Conservation (phyloP, 2,888 invertebrate genomes). For the Orthosia gothica region DNA sequence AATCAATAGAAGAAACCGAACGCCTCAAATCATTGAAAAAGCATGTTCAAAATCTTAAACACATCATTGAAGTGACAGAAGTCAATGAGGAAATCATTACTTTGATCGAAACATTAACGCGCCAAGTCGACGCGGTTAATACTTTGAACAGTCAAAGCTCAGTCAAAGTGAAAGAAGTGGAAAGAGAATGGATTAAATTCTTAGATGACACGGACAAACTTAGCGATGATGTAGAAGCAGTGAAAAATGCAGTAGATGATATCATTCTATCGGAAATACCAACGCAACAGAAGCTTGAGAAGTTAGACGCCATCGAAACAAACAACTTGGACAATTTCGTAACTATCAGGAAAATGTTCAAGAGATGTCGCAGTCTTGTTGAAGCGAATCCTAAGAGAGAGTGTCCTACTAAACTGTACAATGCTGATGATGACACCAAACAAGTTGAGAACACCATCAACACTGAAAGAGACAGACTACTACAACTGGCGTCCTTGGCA, state of each 20-base stretch:
- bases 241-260: constrained; percentile 90
- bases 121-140: constrained; percentile 94
- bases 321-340: constrained; percentile 92
- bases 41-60: constrained; percentile 92
- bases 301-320: constrained; percentile 94
- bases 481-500: constrained; percentile 94
- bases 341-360: constrained; percentile 92
- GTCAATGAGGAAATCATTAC: constrained; percentile 93
- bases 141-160: constrained; percentile 90
- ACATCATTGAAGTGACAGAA: constrained; percentile 93
- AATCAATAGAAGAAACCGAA: constrained; percentile 77
- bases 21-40: constrained; percentile 87
- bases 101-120: constrained; percentile 92
- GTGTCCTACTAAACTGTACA: constrained; percentile 93
- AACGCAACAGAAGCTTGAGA: constrained; percentile 93
- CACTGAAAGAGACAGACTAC: constrained; percentile 94
- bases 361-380: constrained; percentile 92
- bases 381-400: constrained; percentile 94
- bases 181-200: constrained; percentile 94
- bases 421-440: constrained; percentile 93
- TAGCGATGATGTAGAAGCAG: constrained; percentile 87
- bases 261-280: constrained; percentile 93
- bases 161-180: constrained; percentile 89
- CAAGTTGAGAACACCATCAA: constrained; percentile 94
- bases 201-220: constrained; percentile 92